Conservation (phyloP, 1,140 invertebrate species). For the Eubasilissa regina region DNA sequence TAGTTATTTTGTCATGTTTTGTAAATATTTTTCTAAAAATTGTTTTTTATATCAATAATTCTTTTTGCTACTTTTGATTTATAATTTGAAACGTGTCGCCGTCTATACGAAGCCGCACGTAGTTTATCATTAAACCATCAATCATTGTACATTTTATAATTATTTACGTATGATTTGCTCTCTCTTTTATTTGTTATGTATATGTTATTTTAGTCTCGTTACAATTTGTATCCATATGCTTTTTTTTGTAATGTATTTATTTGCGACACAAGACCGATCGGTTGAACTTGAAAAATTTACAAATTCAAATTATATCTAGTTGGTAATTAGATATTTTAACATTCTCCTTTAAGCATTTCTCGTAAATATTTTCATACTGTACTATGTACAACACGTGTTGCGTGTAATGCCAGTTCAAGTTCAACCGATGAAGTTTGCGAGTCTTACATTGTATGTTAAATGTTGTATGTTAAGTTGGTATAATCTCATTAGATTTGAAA, state of each 20-base stretch:
- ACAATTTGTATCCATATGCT: background rate
- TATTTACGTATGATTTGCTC: background rate
- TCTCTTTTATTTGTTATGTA: constrained; percentile 9
- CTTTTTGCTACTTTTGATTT: background rate
- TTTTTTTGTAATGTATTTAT: constrained; percentile 9
- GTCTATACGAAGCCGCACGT: background rate
- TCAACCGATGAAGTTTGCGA: too few relatives aligned
- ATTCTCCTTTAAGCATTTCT: background rate
- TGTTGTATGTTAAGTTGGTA: constrained; percentile 30
- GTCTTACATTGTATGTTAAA: background rate
- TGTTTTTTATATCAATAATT: background rate
- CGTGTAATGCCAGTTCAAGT: background rate
- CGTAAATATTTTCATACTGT: background rate
- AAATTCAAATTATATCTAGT: too few relatives aligned
- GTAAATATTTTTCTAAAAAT: constrained; percentile 17
- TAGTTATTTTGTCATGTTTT: constrained; percentile 4
- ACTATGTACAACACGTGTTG: background rate
- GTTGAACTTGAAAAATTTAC: background rate
- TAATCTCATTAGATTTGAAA: constrained; percentile 45
- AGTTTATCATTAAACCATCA: constrained; percentile 8
- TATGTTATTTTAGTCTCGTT: background rate
- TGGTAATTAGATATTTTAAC: too few relatives aligned
- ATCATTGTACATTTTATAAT: constrained; percentile 10
- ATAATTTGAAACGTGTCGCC: too few relatives aligned
- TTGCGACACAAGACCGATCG: background rate